Evolutionary conservation across 1,140 invertebrate genomes (phyloP).

Genomic region (Bilobella aurantiaca): DNA sequence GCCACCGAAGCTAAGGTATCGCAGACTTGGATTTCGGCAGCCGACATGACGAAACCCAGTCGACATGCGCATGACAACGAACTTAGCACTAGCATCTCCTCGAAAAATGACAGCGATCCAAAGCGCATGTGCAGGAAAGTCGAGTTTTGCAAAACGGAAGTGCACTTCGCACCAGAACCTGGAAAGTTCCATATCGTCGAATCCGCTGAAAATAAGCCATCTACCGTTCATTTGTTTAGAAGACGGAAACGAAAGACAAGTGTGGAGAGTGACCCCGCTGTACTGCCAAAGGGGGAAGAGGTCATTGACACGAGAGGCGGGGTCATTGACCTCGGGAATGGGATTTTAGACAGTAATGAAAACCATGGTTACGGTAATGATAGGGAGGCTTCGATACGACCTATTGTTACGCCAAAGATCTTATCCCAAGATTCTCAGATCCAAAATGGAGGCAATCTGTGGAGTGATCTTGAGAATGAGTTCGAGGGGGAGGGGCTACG

Average conservation of each 20-base stretch:
- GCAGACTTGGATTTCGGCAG: conserved; percentile 34
- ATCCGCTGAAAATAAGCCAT: conserved; percentile 70
- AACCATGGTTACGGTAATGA: not conserved
- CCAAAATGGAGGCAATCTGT: too few relatives aligned
- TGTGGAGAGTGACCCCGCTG: not conserved
- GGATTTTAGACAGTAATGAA: not conserved
- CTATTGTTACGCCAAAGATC: too few relatives aligned
- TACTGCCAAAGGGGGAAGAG: not conserved
- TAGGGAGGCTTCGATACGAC: too few relatives aligned
- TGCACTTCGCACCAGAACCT: conserved; percentile 71
- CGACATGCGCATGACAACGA: conserved; percentile 27
- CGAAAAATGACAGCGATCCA: conserved; percentile 17
- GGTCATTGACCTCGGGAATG: not conserved
- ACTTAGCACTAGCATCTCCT: conserved; percentile 29
- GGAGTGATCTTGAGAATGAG: too few relatives aligned
- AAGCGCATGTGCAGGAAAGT: conserved; percentile 52
- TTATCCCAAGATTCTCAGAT: too few relatives aligned
- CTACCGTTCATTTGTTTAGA: conserved; percentile 59
- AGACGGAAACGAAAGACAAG: conserved; percentile 37
- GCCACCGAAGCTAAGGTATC: conserved; percentile 18
- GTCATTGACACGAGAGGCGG: not conserved
- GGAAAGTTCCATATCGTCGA: conserved; percentile 75
- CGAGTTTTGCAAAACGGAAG: conserved; percentile 72
- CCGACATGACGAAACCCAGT: conserved; percentile 20
- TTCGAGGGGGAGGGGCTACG: not conserved